Percentiles rank a stretch among this genome's conserved stretches.
These are phyloP conservation scores for Coracias cyanogaster DNA, from an alignment of 2,797 vertebrate genomes.

Conservation along the genomic window DNA sequence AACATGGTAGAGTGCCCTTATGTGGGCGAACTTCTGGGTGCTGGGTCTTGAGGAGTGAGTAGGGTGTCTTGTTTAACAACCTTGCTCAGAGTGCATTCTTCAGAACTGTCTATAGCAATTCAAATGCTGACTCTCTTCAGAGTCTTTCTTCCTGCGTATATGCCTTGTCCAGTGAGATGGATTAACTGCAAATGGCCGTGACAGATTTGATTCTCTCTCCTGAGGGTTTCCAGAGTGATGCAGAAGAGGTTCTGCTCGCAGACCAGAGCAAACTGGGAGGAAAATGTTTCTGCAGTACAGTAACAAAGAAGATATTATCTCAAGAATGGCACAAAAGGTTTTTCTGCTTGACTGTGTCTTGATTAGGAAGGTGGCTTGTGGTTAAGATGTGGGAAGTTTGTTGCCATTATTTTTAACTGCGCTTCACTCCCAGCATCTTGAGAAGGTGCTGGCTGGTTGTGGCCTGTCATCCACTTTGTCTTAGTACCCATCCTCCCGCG, in stretches of 20 bases:
- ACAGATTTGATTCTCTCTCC: neutral
- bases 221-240: neutral
- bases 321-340: neutral
- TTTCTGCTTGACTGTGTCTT: neutral
- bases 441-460: neutral
- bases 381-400: neutral
- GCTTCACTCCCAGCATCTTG: neutral
- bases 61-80: neutral
- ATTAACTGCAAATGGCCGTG: neutral
- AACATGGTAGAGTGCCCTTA: neutral
- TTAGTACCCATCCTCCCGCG: neutral
- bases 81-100: neutral
- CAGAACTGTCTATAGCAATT: neutral
- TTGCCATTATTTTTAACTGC: neutral
- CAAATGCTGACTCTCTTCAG: neutral
- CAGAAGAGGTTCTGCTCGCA: neutral
- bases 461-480: neutral
- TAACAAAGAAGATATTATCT: neutral
- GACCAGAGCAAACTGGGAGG: neutral
- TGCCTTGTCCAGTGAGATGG: neutral
- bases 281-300: neutral
- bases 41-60: neutral
- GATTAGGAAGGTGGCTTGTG: neutral
- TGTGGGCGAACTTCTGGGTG: neutral
- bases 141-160: neutral